Evolutionary conservation across 2,888 invertebrate species (phyloP).

Genomic region (Thysanoteuthis rhombus): DNA sequence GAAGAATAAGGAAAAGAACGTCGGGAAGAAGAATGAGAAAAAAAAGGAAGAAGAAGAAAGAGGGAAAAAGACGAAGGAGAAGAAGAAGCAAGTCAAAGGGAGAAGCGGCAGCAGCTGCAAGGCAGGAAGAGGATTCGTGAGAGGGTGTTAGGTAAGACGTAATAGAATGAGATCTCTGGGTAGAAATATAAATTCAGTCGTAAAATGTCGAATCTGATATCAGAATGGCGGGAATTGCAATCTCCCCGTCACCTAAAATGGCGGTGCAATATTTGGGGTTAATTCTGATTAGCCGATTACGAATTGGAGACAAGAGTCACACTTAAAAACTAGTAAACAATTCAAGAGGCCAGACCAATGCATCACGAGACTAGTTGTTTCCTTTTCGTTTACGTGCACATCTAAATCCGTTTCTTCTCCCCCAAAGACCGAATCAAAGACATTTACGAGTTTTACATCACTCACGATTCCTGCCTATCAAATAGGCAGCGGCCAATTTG

Average conservation of each 20-base stretch:
- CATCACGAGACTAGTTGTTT: not conserved
- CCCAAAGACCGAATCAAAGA: not conserved
- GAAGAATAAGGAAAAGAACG: too few species aligned
- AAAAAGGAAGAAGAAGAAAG: too few species aligned
- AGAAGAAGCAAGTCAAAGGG: too few species aligned
- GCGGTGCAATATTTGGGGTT: not conserved
- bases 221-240: not conserved
- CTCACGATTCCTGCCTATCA: not conserved
- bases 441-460: not conserved
- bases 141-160: not conserved
- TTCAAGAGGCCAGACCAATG: not conserved
- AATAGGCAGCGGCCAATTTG: not conserved
- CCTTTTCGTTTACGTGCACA: not conserved
- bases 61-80: too few species aligned
- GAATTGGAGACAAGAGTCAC: not conserved
- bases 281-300: not conserved
- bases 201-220: not conserved
- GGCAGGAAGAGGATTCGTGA: not conserved
- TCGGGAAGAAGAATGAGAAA: too few species aligned
- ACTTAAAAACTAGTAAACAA: slow-evolving; percentile 12
- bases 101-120: too few species aligned
- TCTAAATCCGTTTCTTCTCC: not conserved
- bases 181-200: not conserved
- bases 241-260: not conserved
- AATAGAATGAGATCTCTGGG: not conserved